Evolutionary conservation across 2,113 vertebrate genomes (phyloP), one percentile per base, ranked within the genome.

Genomic region (Phrynosoma blainvillii): DNA sequence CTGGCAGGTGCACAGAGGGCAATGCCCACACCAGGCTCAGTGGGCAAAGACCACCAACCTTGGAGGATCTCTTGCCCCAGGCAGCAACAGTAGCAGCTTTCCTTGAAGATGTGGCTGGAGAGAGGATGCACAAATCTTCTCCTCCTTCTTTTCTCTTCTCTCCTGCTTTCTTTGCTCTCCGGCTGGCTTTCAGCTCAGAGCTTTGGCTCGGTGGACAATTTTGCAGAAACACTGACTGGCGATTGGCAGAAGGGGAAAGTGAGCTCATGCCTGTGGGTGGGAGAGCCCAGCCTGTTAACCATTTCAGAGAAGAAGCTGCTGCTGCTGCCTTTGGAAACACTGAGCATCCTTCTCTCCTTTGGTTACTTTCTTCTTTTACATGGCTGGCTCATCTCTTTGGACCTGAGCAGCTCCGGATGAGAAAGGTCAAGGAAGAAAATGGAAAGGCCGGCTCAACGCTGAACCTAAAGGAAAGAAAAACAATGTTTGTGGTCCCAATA

Each of bases 181-280:
- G 25, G 90, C 88, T 89, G 76, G 93, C 93, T 91, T 79, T 62
- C 82, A 76, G 85, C 94, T 92, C 93, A 81, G 85, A 88, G 94
- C 87, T 83, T 83, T 32, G 74, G 94, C 85, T 84, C 84, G 47
- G 84, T 85, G 84, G 88, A 62, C 88, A 65, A 88, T 95, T 95
- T 89, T 7, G 90, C 93, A 84, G 90, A 13, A 88, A 14, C 87
- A 0, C 23, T 0, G 85, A 87, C 68, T 0, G 4, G 78, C 87
- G 93, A 94, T 95, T 96, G 94, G 94, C 30, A 52, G 86, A 10
- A 0, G 79, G 70, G 79, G 1, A 82, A 5, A 2, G 20, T 95
- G 95, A 96, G 12, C 86, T 96, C 95, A 96, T 77, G 84, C 3
- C 0, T 59, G 92, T 90, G 93, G 94, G 94, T 90, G 94, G 94